Conservation (phyloP, 2,113 vertebrate species). For the cat (Felis catus) region DNA sequence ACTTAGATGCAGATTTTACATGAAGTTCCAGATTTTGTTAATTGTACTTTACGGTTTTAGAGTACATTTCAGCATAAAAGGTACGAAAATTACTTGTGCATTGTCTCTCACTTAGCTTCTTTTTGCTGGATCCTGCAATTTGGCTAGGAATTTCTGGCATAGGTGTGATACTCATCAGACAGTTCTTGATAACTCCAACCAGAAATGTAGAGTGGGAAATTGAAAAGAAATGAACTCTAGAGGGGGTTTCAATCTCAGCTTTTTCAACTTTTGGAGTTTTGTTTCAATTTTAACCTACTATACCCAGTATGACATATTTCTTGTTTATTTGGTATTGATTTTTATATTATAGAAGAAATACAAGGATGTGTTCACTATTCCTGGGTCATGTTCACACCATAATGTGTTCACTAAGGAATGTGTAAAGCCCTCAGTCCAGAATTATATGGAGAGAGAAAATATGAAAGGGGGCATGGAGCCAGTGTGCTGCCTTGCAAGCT, state of each 20-base stretch:
- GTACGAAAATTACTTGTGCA: slow-evolving; percentile 2
- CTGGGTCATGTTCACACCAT: neutral
- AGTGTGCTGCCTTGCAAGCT: neutral
- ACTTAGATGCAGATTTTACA: slow-evolving; percentile 14
- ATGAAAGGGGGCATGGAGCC: neutral
- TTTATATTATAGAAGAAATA: slow-evolving; percentile 62
- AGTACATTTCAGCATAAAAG: slow-evolving; percentile 8
- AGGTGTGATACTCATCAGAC: neutral
- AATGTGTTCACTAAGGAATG: neutral
- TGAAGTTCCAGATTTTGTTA: neutral
- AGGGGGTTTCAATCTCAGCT: neutral
- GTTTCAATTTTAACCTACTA: slow-evolving; percentile 62
- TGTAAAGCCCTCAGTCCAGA: neutral
- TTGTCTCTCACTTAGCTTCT: slow-evolving; percentile 54
- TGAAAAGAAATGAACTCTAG: slow-evolving; percentile 59
- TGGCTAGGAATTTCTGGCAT: neutral
- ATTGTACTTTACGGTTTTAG: neutral
- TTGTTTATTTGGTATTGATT: slow-evolving; percentile 63
- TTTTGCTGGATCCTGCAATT: slow-evolving; percentile 38
- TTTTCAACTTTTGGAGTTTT: slow-evolving; percentile 55
- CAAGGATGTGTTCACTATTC: neutral
- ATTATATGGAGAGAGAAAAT: neutral
- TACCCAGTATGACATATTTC: slow-evolving; percentile 48
- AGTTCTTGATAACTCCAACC: slow-evolving; percentile 14
- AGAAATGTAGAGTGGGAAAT: slow-evolving; percentile 40